These are phyloP conservation scores for Adineta ricciae DNA, from an alignment of 2,888 invertebrate species.

Conservation along the genomic window DNA sequence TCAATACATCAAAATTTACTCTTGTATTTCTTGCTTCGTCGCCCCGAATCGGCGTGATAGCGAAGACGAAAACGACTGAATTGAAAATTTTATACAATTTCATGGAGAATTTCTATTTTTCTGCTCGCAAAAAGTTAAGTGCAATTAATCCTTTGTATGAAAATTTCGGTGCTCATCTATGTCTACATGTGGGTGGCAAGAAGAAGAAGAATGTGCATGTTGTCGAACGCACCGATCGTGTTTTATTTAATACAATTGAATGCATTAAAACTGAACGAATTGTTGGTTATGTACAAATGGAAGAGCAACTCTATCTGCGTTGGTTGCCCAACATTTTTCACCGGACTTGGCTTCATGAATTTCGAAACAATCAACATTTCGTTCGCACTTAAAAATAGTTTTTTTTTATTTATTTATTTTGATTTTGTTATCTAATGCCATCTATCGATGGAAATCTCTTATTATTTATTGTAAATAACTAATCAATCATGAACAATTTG, in stretches of 20 bases:
- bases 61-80: not conserved
- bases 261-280: not conserved
- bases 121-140: not conserved
- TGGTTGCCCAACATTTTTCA: not conserved
- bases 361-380: not conserved
- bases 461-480: not conserved
- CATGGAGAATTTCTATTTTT: not conserved
- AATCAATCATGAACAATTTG: not conserved
- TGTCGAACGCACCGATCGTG: not conserved
- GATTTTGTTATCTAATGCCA: not conserved
- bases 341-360: not conserved
- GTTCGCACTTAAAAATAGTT: not conserved
- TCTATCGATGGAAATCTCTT: not conserved
- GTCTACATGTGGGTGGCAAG: not conserved
- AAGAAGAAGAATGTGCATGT: not conserved
- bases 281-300: slow-evolving; percentile 15
- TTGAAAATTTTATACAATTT: not conserved
- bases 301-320: slow-evolving; percentile 12
- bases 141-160: not conserved
- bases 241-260: not conserved
- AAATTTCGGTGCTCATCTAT: not conserved
- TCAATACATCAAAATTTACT: not conserved
- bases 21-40: not conserved
- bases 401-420: too few species aligned
- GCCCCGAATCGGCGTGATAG: not conserved